Evolutionary conservation across 2,113 vertebrate genomes (phyloP), one percentile per base, ranked within the genome.

Genomic region (Symphodus melops): DNA sequence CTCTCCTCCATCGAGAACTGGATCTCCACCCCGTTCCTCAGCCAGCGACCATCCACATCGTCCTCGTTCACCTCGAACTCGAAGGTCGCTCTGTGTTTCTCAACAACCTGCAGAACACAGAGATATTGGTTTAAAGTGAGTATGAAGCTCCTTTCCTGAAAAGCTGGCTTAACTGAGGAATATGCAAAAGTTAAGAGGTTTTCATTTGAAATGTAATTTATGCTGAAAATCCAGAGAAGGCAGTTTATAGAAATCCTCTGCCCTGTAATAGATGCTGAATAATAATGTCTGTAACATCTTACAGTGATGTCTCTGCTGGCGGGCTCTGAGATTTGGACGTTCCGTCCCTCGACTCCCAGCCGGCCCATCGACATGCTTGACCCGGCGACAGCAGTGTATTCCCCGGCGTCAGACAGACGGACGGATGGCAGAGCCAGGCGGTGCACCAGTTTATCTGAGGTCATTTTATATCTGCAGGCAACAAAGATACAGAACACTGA

Each of bases 31-130:
- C 96, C 98, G 0, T 99, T 97, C 87, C 95, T 98, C 71, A 96
- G 89, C 98, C 98, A 99, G 61, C 88, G 97, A 55, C 96, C 96
- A 66, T 99, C 98, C 41, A 97, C 94, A 0, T 99, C 98, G 0
- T 99, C 98, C 92, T 99, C 98, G 21, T 95, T 96, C 82, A 99
- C 98, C 88, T 99, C 97, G 86, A 99, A 97, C 90, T 99, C 98
- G 63, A 99, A 94, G 5, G 95, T 96, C 0, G 97, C 95, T 89
- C 96, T 94, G 59, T 99, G 96, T 85, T 96, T 96, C 80, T 99
- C 97, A 82, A 98, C 93, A 56, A 98, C 97, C 98, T 99, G 73
- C 59, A 69, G 25, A 44, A 44, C 42, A 44, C 42, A n/a, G 13
- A 44, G 11, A 33, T 33, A 33, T 44, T 14, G 42, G 13, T 14